Evolutionary conservation across 2,888 invertebrate genomes (phyloP), one percentile per base, ranked within the genome.

Genomic region (Plebejus argus): DNA sequence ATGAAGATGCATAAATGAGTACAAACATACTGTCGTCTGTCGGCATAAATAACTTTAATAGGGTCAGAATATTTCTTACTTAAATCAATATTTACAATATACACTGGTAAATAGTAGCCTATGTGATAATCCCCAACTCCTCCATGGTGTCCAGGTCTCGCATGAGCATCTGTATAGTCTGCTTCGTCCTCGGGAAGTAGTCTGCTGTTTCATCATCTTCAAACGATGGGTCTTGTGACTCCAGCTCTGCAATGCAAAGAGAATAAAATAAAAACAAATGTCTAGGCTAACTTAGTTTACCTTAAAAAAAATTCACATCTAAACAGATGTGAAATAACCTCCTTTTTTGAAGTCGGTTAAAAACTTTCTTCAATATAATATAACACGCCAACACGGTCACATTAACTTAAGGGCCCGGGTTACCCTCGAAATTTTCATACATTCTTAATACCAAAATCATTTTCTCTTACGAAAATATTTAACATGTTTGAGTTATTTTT

Each of bases 151-250:
- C 95, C 49, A 98, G 91, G 87, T 98, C 98, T 78, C 96, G 94
- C 83, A 97, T 91, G 78, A 97, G 90, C 95, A 97, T 96, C 84
- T 96, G 96, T 76, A 97, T 89, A 0, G 97, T 96, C 85, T 97
- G 96, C 83, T 96, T 96, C 7, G 96, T 96, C 82, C 95, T 95
- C 28, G 96, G 95, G 83, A 95, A 95, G 82, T 95, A 94, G 66
- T 95, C 94, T 0, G 95, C 89, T 0, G 90, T 94, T 84, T 95
- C 95, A 79, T 94, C 94, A 81, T 95, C 95, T 80, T 95, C 93
- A 80, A 95, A 95, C n/a, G 95, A 93, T 18, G 95, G 94, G 82
- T 96, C 95, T 88, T 96, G 95, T 1, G 95, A 93, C 87, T 96
- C 96, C 81, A 96, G 82, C 83, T 95, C 96, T 95, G 86, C 12